Percentiles rank a stretch among this genome's conserved stretches.
Evolutionary conservation across 35 echinoderm and acorn worm species (phyloP).

Genomic region (Stichopus chloronotus): DNA sequence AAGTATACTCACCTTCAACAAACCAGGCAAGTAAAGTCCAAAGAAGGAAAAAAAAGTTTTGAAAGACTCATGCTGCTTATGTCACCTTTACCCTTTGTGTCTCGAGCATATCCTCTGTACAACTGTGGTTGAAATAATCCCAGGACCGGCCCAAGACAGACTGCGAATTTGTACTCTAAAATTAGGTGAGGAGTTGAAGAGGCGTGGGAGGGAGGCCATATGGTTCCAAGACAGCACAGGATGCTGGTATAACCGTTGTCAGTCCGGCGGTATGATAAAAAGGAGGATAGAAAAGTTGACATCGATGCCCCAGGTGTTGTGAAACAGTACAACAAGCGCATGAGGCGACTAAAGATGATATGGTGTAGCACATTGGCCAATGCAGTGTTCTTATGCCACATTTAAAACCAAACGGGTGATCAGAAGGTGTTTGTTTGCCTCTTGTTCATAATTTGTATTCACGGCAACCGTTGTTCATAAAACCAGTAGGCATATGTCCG

Average conservation of each 20-base stretch:
- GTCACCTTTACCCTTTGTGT: background rate
- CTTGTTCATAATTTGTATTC: too few relatives aligned
- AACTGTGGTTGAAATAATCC: background rate
- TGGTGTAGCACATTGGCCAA: too few relatives aligned
- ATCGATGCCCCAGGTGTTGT: constrained; percentile 7
- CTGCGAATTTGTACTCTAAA: constrained; percentile 3
- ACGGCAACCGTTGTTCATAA: background rate
- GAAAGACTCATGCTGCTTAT: background rate
- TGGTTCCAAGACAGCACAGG: constrained; percentile 22
- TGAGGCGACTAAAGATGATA: background rate
- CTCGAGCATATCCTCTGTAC: background rate
- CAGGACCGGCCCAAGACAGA: too few relatives aligned
- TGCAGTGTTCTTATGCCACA: too few relatives aligned
- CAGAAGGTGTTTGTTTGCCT: background rate
- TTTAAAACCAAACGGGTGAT: background rate
- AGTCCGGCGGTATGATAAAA: constrained; percentile 27
- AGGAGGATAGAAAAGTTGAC: constrained; percentile 11
- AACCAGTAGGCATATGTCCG: background rate
- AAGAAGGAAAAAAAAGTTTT: background rate
- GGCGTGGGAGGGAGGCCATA: background rate
- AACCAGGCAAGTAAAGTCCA: background rate
- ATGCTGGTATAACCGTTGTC: constrained; percentile 24
- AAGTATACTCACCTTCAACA: constrained; percentile 3
- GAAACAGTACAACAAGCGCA: constrained; percentile 26
- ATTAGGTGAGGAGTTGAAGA: constrained; percentile 28